phyloP scores from a whole-genome alignment of 2,113 vertebrate species.

The Psephotus haematonotus region DNA sequence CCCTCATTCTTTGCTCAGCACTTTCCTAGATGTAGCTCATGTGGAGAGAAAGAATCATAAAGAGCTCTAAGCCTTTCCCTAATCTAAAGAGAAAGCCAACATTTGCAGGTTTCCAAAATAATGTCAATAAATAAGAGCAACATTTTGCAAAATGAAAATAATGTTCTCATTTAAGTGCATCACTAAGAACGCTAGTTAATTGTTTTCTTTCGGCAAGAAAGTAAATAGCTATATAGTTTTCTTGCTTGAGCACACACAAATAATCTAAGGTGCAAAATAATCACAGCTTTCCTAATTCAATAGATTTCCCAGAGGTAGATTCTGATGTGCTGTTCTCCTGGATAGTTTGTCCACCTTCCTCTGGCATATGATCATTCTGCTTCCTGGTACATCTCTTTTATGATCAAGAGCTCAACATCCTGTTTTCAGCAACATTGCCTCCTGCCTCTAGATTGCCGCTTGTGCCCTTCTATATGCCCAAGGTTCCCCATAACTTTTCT shows the following conservation, averaged over 20 bases:
- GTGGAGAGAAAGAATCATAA: neutral
- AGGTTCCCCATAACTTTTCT: neutral
- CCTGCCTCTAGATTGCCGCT: neutral
- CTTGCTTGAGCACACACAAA: conserved; percentile 36
- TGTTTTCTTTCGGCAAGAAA: neutral
- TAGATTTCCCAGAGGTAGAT: conserved; percentile 6
- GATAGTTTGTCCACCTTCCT: neutral
- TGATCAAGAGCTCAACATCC: neutral
- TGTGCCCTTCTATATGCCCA: neutral
- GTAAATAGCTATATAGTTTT: conserved; percentile 7
- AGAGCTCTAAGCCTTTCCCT: neutral
- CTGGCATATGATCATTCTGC: neutral
- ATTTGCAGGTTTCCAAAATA: conserved; percentile 9
- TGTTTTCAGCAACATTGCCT: neutral
- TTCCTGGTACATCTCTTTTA: neutral
- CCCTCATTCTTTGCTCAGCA: neutral
- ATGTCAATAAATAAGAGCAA: neutral
- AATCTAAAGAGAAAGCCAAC: neutral
- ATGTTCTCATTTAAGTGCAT: neutral
- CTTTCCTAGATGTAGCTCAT: neutral
- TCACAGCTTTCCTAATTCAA: neutral
- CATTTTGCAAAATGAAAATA: neutral
- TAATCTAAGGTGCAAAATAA: conserved; percentile 20
- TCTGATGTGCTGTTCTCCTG: neutral
- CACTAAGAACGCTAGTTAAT: neutral